These are phyloP conservation scores for Zingel zingel DNA, from an alignment of 2,113 vertebrate genomes.

Conservation along the genomic window DNA sequence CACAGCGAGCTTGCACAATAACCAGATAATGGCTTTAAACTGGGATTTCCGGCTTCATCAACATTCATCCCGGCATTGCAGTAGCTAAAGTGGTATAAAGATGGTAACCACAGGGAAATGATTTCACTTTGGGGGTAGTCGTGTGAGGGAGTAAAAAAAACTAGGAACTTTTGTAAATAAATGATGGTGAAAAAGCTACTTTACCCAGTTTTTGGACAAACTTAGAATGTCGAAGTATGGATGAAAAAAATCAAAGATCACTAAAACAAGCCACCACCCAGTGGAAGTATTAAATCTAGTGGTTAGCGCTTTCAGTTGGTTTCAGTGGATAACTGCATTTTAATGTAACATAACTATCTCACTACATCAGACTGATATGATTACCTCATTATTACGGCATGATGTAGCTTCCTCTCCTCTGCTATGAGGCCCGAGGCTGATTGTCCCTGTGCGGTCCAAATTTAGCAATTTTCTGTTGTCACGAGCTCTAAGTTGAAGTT, in stretches of 20 bases:
- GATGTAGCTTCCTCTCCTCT: slow-evolving; percentile 30
- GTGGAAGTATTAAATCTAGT: not conserved
- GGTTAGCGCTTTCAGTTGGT: not conserved
- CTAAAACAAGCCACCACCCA: not conserved
- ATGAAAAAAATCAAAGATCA: not conserved
- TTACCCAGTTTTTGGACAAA: not conserved
- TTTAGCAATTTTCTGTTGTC: slow-evolving; percentile 6
- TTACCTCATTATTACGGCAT: slow-evolving; percentile 30
- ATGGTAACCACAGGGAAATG: slow-evolving; percentile 31
- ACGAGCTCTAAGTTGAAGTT: slow-evolving; percentile 8
- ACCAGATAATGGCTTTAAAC: slow-evolving; percentile 48
- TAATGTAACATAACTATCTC: slow-evolving; percentile 31
- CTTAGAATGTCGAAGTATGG: not conserved
- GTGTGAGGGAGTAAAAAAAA: not conserved
- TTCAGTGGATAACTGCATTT: slow-evolving; percentile 11
- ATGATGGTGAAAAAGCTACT: not conserved
- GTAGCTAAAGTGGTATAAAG: slow-evolving; percentile 36
- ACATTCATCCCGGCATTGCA: slow-evolving; percentile 20
- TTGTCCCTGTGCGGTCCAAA: not conserved
- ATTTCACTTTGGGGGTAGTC: not conserved
- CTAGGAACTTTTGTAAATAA: not conserved
- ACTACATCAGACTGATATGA: slow-evolving; percentile 12
- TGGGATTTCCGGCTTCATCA: slow-evolving; percentile 37
- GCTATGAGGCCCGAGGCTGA: not conserved
- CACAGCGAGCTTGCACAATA: slow-evolving; percentile 46